Evolutionary conservation across 1,140 invertebrate species (phyloP), one percentile per base, ranked within the genome.

Genomic region (Calephelis virginiensis): DNA sequence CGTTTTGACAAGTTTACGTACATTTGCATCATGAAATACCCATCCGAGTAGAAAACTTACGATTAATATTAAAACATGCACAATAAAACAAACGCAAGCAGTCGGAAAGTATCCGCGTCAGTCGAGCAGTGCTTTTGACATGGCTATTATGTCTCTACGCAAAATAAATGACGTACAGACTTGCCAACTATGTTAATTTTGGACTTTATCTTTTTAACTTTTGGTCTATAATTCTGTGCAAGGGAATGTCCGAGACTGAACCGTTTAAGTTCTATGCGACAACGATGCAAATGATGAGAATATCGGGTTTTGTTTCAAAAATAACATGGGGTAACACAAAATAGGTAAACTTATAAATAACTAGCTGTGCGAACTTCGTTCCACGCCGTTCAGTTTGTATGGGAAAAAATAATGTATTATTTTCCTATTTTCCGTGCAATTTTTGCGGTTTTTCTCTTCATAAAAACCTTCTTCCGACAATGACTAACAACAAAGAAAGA

Each of bases 41-140:
- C 82, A 82, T 67, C 83, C 72, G 76, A 64, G 66, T 76, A 73
- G 86, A 90, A 89, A 89, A 89, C 88, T 88, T 86, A 89, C 86
- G 86, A 90, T 90, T 89, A 89, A 89, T 90, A 88, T 90, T 89
- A 88, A 90, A 88, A 90, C 88, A 90, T 90, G 88, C 86, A 73
- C 85, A 86, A 86, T 90, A 86, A 88, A 88, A 89, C 86, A 81
- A 85, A 90, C 78, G 63, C 85, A 86, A 87, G 82, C 83, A 86
- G 81, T 88, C 84, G 86, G 85, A 87, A 90, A 87, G 84, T 83
- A 89, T 89, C 80, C 79, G 71, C 77, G 83, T 86, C 84, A 87
- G 69, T 79, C 77, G 75, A 79, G 72, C 75, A 79, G 69, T 86
- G 86, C 79, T 86, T 83, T 82, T 90, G 87, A 90, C 87, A 85